Conservation (phyloP, 2,888 invertebrate species). For the Parnassius orleans region DNA sequence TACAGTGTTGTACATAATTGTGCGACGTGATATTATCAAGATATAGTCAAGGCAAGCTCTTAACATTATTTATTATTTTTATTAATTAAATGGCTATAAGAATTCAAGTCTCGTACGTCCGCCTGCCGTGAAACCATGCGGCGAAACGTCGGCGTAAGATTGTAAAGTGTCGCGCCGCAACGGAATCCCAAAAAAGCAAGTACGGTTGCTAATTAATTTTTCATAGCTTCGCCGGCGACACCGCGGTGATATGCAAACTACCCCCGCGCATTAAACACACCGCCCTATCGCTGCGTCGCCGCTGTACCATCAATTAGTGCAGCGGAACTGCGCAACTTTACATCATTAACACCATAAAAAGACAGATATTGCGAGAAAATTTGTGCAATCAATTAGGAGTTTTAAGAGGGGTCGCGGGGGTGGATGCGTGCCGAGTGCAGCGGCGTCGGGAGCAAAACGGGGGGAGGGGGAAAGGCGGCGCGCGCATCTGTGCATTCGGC, state of each 20-base stretch:
- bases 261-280: slow-evolving; percentile 32
- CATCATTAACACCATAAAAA: slow-evolving; percentile 79
- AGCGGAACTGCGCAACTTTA: slow-evolving; percentile 73
- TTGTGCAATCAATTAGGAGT: slow-evolving; percentile 81
- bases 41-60: no score
- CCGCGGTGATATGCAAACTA: slow-evolving; percentile 54
- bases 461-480: slow-evolving; percentile 60
- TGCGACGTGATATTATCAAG: no score
- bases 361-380: slow-evolving; percentile 80
- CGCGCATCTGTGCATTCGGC: slow-evolving; percentile 81
- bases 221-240: slow-evolving; percentile 52
- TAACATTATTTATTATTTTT: no score
- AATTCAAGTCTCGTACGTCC: no score
- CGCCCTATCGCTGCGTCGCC: slow-evolving; percentile 42
- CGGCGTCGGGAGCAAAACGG: slow-evolving; percentile 49
- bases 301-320: slow-evolving; percentile 68
- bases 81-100: no score
- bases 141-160: no score
- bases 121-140: no score
- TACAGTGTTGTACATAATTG: no score
- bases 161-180: slow-evolving; percentile 3
- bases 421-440: slow-evolving; percentile 71
- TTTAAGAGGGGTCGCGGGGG: slow-evolving; percentile 66
- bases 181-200: slow-evolving; percentile 48
- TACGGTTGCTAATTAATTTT: slow-evolving; percentile 61